Evolutionary conservation across 37 sponge, comb jelly and placozoan genomes (phyloP).

Genomic region (Dysidea cf. avara): DNA sequence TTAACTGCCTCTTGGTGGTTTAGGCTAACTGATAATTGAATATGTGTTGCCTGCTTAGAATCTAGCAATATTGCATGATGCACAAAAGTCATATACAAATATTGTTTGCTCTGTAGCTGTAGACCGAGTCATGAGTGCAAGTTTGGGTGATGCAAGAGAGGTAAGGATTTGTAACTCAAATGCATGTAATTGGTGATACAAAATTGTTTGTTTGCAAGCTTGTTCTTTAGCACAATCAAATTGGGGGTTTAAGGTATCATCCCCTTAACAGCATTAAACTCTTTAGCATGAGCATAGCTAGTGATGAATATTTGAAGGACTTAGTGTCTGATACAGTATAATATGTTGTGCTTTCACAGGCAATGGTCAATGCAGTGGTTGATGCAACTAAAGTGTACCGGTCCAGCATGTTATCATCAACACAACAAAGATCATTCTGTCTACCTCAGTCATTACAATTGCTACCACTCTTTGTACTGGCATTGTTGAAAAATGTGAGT

Average conservation of each 20-base stretch:
- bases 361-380: constrained; percentile 76
- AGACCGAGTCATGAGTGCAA: constrained; percentile 65
- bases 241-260: no score
- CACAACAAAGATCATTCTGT: constrained; percentile 42
- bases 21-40: no score
- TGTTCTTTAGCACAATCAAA: no score
- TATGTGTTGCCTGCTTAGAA: no score
- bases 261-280: no score
- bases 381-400: constrained; percentile 81
- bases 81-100: no score
- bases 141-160: constrained; percentile 93
- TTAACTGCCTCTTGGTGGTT: no score
- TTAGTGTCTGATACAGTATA: no score
- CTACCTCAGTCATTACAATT: constrained; percentile 78
- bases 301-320: constrained; percentile 91
- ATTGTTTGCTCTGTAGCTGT: constrained; percentile 56
- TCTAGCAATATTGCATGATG: no score
- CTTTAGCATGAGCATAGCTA: constrained; percentile 82
- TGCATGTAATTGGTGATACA: neutral
- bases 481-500: constrained; percentile 74
- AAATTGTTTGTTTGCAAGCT: no score
- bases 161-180: constrained; percentile 26
- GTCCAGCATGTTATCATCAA: constrained; percentile 37
- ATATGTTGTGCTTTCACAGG: constrained; percentile 25
- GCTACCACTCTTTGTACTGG: constrained; percentile 69